Conservation (phyloP, 2,797 vertebrate species). For the Chloroceryle amazona region DNA sequence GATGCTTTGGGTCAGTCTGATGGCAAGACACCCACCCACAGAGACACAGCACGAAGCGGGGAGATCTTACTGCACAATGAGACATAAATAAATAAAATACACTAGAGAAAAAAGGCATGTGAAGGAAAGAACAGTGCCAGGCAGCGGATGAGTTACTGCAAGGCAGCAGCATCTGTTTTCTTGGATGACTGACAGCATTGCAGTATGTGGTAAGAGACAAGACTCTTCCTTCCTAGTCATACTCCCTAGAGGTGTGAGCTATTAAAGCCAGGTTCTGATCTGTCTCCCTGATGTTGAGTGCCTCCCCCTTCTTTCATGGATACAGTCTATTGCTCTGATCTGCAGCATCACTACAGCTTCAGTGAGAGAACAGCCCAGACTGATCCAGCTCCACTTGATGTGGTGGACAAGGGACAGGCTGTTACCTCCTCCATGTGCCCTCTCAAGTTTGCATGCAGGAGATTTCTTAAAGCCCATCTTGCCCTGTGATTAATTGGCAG, state of each 20-base stretch:
- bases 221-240: neutral
- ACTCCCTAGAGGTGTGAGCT: neutral
- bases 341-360: neutral
- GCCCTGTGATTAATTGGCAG: neutral
- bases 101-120: conserved; percentile 12
- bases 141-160: conserved; percentile 19
- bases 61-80: neutral
- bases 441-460: neutral
- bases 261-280: conserved; percentile 40
- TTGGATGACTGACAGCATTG: conserved; percentile 38
- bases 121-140: conserved; percentile 46
- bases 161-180: conserved; percentile 27
- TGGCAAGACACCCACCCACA: conserved; percentile 24
- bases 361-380: neutral
- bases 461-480: neutral
- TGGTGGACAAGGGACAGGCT: neutral
- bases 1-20: neutral
- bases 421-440: neutral
- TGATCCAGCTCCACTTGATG: neutral
- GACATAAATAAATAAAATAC: conserved; percentile 66
- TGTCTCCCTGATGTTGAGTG: neutral
- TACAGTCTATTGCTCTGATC: neutral
- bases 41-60: neutral
- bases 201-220: neutral
- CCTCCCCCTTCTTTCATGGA: neutral